Evolutionary conservation across 2,888 invertebrate genomes (phyloP).

Genomic region (Ormyrus thymus): DNA sequence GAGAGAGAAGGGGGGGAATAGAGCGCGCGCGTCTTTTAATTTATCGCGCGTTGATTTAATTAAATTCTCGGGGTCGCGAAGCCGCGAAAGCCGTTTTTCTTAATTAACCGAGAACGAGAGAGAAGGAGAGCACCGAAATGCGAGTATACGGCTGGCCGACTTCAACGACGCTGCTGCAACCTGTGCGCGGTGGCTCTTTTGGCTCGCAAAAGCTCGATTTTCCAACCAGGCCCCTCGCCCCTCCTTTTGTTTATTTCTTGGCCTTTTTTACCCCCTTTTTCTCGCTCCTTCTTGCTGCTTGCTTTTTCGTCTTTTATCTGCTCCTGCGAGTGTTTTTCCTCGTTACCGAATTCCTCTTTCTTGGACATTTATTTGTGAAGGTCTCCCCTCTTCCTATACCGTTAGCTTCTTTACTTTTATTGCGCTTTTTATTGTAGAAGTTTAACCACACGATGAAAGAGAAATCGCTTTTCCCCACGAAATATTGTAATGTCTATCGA

Average conservation of each 20-base stretch:
- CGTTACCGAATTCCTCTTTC: conserved; percentile 15
- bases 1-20: not conserved
- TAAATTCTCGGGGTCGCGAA: conserved; percentile 58
- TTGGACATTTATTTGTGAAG: not conserved
- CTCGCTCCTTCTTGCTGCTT: not conserved
- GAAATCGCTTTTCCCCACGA: not conserved
- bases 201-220: not conserved
- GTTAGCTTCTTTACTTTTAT: not conserved
- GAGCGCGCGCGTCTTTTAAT: conserved; percentile 57
- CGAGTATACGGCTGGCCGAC: conserved; percentile 44
- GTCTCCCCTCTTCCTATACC: not conserved
- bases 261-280: not conserved
- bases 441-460: conserved; percentile 15
- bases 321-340: conserved; percentile 10
- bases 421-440: not conserved
- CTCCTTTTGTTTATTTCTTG: conserved; percentile 20
- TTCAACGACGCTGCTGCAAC: not conserved
- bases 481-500: not conserved
- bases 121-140: conserved; percentile 36
- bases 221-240: not conserved
- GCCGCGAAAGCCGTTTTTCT: conserved; percentile 61
- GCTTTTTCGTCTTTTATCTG: conserved; percentile 3
- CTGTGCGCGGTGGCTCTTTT: not conserved
- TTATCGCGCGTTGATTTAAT: conserved; percentile 67
- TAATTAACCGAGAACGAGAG: conserved; percentile 60